Percentiles rank a stretch among this genome's conserved stretches.
Evolutionary conservation across 2,888 invertebrate species (phyloP).

Genomic region (Drosophila recens): DNA sequence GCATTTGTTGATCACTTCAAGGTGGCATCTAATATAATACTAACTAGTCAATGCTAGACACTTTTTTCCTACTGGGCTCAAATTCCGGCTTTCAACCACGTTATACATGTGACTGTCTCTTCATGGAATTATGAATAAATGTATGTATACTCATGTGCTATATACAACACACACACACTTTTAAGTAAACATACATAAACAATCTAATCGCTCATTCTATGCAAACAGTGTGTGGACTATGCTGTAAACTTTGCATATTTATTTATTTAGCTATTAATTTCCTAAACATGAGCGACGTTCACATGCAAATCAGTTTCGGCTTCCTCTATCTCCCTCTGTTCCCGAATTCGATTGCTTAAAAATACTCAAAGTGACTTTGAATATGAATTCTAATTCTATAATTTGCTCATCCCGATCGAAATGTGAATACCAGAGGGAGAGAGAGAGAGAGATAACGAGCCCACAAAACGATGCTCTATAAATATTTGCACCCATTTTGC

Average conservation of each 20-base stretch:
- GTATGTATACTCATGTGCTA: too few relatives aligned
- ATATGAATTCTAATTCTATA: conserved; percentile 50
- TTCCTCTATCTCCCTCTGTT: conserved; percentile 6
- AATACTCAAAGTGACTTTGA: conserved; percentile 43
- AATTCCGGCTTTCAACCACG: not conserved
- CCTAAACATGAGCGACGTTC: conserved; percentile 51
- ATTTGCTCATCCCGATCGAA: conserved; percentile 34
- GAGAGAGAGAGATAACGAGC: conserved; percentile 11
- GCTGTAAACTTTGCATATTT: conserved; percentile 69
- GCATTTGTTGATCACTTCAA: conserved; percentile 4
- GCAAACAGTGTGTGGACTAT: conserved; percentile 42
- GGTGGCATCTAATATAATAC: not conserved
- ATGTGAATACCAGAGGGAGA: not conserved
- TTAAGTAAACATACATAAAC: conserved; percentile 20
- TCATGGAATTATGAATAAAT: too few relatives aligned
- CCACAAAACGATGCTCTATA: conserved; percentile 39
- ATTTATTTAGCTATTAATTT: conserved; percentile 64
- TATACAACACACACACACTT: not conserved
- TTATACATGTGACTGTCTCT: not conserved
- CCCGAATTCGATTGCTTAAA: conserved; percentile 29
- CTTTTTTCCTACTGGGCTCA: conserved; percentile 1
- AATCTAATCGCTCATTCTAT: conserved; percentile 43
- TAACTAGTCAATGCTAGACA: not conserved
- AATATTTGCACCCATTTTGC: conserved; percentile 55
- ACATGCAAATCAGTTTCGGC: conserved; percentile 65